These are phyloP conservation scores for Bembecia ichneumoniformis DNA, from an alignment of 2,888 invertebrate species.

Conservation along the genomic window DNA sequence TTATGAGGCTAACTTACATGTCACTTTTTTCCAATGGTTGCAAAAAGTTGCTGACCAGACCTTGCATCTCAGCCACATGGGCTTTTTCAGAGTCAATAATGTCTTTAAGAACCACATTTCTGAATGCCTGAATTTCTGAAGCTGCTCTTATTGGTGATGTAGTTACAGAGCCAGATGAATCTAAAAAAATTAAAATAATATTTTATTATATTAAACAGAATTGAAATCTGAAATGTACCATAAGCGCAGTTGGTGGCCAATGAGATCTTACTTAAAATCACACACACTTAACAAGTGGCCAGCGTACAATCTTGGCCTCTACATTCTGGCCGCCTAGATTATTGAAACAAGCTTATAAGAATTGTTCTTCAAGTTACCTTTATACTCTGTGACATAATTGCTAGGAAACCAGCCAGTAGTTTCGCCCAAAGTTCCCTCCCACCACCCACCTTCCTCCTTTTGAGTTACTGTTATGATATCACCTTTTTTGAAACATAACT, in stretches of 20 bases:
- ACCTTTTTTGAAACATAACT: slow-evolving; percentile 95
- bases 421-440: slow-evolving; percentile 97
- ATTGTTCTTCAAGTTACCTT: slow-evolving; percentile 63
- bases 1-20: slow-evolving; percentile 77
- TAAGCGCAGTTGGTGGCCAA: no score
- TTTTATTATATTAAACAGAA: not conserved
- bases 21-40: slow-evolving; percentile 89
- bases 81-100: slow-evolving; percentile 93
- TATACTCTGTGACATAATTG: slow-evolving; percentile 94
- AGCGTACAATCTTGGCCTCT: no score
- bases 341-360: no score
- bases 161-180: slow-evolving; percentile 69
- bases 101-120: slow-evolving; percentile 89
- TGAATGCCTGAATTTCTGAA: slow-evolving; percentile 82
- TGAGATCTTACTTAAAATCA: no score
- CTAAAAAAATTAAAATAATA: slow-evolving; percentile 25
- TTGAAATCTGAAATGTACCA: no score
- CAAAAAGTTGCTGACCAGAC: slow-evolving; percentile 86
- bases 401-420: slow-evolving; percentile 99
- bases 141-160: slow-evolving; percentile 77
- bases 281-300: no score
- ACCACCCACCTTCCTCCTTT: slow-evolving; percentile 97
- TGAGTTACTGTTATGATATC: slow-evolving; percentile 98
- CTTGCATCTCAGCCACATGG: slow-evolving; percentile 91
- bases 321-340: no score